A percentile compares a stretch with the other conserved stretches of the same genome.
These are phyloP conservation scores for Rousettus leschenaultii DNA, from an alignment of 2,113 vertebrate genomes.

Conservation along the genomic window DNA sequence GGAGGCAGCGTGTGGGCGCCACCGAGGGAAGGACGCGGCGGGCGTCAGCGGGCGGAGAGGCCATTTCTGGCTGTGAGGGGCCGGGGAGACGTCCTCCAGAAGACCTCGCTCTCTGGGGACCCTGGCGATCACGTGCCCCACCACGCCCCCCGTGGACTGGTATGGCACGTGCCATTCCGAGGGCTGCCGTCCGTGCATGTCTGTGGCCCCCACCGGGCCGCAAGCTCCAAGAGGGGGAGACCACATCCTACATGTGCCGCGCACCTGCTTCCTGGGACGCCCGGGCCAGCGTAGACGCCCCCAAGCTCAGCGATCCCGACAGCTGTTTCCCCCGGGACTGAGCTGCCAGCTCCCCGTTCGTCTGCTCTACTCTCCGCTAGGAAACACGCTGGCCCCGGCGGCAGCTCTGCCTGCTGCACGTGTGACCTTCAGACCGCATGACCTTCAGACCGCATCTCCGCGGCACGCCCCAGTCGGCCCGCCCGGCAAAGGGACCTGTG, in stretches of 20 bases:
- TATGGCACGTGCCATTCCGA: not conserved
- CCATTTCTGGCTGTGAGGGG: not conserved
- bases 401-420: not conserved
- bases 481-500: rapidly evolving
- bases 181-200: not conserved
- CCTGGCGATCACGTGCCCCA: no score
- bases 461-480: rapidly evolving
- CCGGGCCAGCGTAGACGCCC: rapidly evolving
- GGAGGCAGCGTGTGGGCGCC: no score
- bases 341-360: no score
- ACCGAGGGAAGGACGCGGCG: not conserved
- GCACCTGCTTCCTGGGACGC: not conserved
- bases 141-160: no score
- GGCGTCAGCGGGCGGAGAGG: not conserved
- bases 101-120: no score
- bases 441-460: no score
- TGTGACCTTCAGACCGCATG: not conserved
- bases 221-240: not conserved
- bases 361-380: not conserved
- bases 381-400: not conserved
- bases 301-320: no score
- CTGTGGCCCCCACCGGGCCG: no score
- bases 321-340: rapidly evolving
- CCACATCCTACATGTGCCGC: not conserved
- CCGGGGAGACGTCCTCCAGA: not conserved